A percentile compares a stretch with the other conserved stretches of the same genome.
Evolutionary conservation across 2,797 vertebrate genomes (phyloP).

Genomic region (Danio choprae): DNA sequence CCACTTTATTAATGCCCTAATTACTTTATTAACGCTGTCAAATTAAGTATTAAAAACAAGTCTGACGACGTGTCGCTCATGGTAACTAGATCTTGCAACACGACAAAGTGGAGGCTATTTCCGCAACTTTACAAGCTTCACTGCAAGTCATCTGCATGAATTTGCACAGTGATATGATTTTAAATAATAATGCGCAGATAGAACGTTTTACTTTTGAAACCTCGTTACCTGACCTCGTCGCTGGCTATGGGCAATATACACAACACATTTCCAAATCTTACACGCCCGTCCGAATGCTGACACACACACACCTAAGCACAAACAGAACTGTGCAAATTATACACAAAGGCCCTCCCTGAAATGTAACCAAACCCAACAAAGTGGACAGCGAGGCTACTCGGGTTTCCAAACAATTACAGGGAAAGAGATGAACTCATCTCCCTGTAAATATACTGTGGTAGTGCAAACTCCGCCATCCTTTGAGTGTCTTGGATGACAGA

Average conservation of each 20-base stretch:
- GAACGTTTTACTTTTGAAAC: no score
- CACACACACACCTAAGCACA: conserved; percentile 45
- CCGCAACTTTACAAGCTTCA: no score
- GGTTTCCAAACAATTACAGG: conserved; percentile 39
- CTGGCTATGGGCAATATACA: not conserved
- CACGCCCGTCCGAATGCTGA: conserved; percentile 2
- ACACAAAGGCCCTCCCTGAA: conserved; percentile 36
- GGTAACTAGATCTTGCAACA: no score
- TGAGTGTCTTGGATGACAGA: conserved; percentile 61
- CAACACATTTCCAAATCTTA: conserved; percentile 6
- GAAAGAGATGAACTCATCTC: conserved; percentile 58
- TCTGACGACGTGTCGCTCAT: no score
- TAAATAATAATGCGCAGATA: no score
- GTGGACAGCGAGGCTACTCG: conserved; percentile 19
- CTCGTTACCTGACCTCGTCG: no score
- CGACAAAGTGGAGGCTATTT: no score
- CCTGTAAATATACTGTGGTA: conserved; percentile 58
- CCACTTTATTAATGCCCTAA: no score
- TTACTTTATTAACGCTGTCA: no score
- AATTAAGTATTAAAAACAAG: no score
- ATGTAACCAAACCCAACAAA: conserved; percentile 27
- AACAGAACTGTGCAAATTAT: conserved; percentile 23
- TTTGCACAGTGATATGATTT: no score
- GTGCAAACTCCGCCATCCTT: conserved; percentile 60
- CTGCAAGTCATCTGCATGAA: no score